Base-by-base conservation (phyloP, 2,888 invertebrate species). In the Synanthedon formicaeformis region DNA sequence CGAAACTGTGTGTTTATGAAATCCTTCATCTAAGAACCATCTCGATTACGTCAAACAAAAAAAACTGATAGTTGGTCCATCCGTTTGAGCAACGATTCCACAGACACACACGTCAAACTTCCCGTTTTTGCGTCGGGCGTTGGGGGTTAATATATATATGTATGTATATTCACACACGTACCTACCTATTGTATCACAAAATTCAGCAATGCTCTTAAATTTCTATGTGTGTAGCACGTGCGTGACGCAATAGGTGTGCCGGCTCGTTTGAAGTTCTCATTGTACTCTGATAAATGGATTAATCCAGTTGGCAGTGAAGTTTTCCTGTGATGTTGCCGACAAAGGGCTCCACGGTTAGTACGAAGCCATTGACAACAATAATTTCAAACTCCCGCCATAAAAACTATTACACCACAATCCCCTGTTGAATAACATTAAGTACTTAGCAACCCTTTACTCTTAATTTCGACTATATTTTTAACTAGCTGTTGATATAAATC, bases 321-420 rank as follows among this genome's bases (percentile, higher is more conserved):
- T 69, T 71, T 72, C 73, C 57, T 56, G 56, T 61, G 59, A 60
- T 58, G 58, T 61, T 56, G 70, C 83, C 81, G 80, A 81, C 82
- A 83, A 83, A 81, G 77, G 68, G 70, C 68, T 60, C 62, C 65
- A 75, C 82, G 75, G 84, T 34, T 81, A 81, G 83, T 82, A 77
- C 71, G 78, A 78, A 78, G 77, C 81, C 75, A 83, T 81, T 81
- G 84, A 82, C 83, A 84, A 34, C 34, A 34, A 34, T 78, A 76
- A 78, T 78, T 81, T 76, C 34, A 34, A 34, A 10, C 34, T 34
- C 34, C 34, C 10, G 2, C 34, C 34, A 34, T 34, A 34, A 77
- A 79, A 81, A 80, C 78, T 78, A 78, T 84, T 83, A 82, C 78
- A 82, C 69, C 60, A 61, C 60, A 58, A 67, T 80, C 81, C 81